A percentile compares a stretch with the other conserved stretches of the same genome.
Evolutionary conservation across 2,113 vertebrate genomes (phyloP).

Genomic region (Dipodomys spectabilis): DNA sequence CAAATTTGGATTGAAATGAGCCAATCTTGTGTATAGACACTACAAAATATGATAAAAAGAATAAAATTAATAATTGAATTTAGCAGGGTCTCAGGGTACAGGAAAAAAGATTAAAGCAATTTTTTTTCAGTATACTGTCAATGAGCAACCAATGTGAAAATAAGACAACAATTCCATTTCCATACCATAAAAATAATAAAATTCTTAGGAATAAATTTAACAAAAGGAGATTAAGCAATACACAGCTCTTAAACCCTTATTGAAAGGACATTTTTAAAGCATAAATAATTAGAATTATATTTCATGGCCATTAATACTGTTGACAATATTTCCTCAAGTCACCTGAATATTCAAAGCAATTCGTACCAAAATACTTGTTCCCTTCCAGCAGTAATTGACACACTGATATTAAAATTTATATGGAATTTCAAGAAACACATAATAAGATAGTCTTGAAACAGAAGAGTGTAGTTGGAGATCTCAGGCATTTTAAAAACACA

Average conservation of each 20-base stretch:
- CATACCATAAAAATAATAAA: neutral
- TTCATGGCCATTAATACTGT: neutral
- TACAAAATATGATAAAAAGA: neutral
- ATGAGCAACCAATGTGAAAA: neutral
- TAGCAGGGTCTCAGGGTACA: neutral
- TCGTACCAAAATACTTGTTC: neutral
- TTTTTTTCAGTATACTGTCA: neutral
- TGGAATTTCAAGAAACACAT: neutral
- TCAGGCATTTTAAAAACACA: neutral
- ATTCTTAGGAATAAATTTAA: conserved; percentile 18
- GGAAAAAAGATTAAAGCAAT: neutral
- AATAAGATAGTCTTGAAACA: conserved; percentile 22
- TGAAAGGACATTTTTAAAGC: neutral
- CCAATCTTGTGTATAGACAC: neutral
- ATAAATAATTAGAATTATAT: neutral
- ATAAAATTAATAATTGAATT: neutral
- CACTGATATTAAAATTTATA: conserved; percentile 7
- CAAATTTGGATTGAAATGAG: neutral
- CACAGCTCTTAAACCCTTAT: neutral
- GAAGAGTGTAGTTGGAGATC: neutral
- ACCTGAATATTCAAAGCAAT: neutral
- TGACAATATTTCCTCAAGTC: neutral
- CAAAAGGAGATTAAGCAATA: neutral
- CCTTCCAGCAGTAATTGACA: conserved; percentile 2
- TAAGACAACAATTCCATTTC: neutral